phyloP scores from a whole-genome alignment of 1,140 invertebrate species.

The Ceratitis capitata region DNA sequence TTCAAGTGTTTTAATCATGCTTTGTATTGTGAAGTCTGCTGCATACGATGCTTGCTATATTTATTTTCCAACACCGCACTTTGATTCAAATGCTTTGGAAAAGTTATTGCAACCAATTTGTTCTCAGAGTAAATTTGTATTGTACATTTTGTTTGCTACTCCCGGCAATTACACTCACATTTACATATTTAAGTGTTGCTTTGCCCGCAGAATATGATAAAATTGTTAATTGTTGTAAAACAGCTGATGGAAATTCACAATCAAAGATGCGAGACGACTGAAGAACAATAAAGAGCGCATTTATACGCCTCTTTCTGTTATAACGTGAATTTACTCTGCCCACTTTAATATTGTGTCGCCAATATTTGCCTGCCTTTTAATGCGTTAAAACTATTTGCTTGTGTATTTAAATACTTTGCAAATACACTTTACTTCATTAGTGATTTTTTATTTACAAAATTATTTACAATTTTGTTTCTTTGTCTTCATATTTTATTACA shows the following conservation, averaged over 20 bases:
- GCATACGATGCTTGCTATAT: not conserved
- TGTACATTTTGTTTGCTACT: not conserved
- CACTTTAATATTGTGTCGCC: too few species aligned
- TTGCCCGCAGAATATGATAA: not conserved
- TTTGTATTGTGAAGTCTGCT: not conserved
- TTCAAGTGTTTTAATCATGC: constrained; percentile 17
- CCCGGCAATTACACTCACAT: not conserved
- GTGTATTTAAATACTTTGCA: not conserved
- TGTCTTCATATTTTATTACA: too few species aligned
- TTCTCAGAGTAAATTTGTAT: not conserved
- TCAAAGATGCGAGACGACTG: too few species aligned
- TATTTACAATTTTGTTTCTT: not conserved
- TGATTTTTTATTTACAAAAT: not conserved
- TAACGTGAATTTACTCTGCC: too few species aligned
- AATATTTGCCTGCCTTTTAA: not conserved
- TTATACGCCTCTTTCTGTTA: too few species aligned
- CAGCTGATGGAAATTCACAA: not conserved
- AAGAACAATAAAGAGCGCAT: too few species aligned
- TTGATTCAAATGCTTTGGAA: not conserved
- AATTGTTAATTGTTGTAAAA: constrained; percentile 6
- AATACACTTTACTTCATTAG: constrained; percentile 24
- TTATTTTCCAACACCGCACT: not conserved
- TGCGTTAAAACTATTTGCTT: not conserved
- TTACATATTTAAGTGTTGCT: not conserved
- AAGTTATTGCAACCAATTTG: not conserved